Evolutionary conservation across 2,888 invertebrate species (phyloP).

Genomic region (Parnassius glacialis): DNA sequence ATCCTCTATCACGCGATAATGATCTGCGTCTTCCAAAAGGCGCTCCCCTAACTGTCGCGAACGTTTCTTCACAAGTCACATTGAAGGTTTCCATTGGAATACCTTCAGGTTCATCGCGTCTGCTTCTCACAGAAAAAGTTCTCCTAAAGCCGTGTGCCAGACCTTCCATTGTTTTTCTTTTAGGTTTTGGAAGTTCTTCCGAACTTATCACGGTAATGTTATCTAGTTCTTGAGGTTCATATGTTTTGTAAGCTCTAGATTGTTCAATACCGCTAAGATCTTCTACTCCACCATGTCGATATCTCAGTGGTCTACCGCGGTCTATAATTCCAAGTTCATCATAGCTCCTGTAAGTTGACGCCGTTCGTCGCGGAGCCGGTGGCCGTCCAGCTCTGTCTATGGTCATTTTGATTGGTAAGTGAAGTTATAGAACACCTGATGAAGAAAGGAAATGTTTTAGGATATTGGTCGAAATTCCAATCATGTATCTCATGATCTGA

Average conservation of each 20-base stretch:
- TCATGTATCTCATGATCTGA: constrained; percentile 31
- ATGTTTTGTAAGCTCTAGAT: constrained; percentile 49
- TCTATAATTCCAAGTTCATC: constrained; percentile 70
- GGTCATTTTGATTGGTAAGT: constrained; percentile 57
- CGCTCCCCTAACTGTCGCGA: constrained; percentile 70
- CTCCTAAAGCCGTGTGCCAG: constrained; percentile 68
- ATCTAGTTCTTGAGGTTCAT: constrained; percentile 60
- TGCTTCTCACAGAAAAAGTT: constrained; percentile 68
- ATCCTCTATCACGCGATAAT: constrained; percentile 74
- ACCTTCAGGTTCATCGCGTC: constrained; percentile 61
- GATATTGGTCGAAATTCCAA: constrained; percentile 33
- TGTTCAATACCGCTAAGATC: constrained; percentile 66
- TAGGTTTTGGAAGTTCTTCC: constrained; percentile 67
- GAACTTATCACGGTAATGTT: constrained; percentile 74
- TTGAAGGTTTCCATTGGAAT: constrained; percentile 71
- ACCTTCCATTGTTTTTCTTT: constrained; percentile 67
- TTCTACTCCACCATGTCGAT: constrained; percentile 68
- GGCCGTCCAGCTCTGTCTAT: constrained; percentile 70
- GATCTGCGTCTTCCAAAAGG: constrained; percentile 73
- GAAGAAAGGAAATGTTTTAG: constrained; percentile 53
- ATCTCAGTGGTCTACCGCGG: constrained; percentile 59
- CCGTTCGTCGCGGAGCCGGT: constrained; percentile 64
- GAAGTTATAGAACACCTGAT: constrained; percentile 58
- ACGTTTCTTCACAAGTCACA: constrained; percentile 59
- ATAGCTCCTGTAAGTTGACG: constrained; percentile 75